A percentile compares a stretch with the other conserved stretches of the same genome.
Conservation (phyloP, 2,113 vertebrate genomes). For the Alectura lathami region DNA sequence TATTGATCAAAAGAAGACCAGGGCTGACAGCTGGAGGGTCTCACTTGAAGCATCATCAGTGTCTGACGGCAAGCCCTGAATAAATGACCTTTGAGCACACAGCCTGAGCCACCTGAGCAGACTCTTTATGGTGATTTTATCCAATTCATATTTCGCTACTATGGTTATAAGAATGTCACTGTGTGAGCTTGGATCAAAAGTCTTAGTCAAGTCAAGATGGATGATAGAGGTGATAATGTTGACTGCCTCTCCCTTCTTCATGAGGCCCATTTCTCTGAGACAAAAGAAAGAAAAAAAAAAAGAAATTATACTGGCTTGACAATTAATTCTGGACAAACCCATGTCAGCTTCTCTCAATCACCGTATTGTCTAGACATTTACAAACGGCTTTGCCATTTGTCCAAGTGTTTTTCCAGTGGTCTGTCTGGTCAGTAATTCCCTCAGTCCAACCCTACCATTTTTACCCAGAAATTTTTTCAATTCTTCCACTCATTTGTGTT, state of each 20-base stretch:
- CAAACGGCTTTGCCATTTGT: background rate
- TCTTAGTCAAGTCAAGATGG: slow-evolving; percentile 13
- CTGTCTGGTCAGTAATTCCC: background rate
- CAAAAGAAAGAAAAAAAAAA: background rate
- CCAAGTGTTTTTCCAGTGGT: background rate
- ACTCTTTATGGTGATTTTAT: background rate
- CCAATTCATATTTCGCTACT: background rate
- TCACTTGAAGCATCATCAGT: background rate
- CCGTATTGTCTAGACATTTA: background rate
- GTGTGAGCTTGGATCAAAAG: slow-evolving; percentile 1
- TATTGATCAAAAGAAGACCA: slow-evolving; percentile 21
- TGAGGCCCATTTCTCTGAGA: background rate
- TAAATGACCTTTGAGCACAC: background rate
- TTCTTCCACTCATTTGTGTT: background rate
- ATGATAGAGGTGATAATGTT: slow-evolving; percentile 20
- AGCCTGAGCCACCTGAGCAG: background rate
- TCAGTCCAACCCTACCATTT: background rate
- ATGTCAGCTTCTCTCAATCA: background rate
- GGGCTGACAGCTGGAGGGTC: background rate
- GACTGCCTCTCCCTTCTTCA: background rate
- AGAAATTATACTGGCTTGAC: background rate
- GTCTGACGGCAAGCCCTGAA: background rate
- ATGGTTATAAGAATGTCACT: background rate
- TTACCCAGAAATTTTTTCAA: background rate
- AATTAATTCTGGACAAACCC: slow-evolving; percentile 30